Conservation (phyloP, 2,113 vertebrate species). For the Pluvialis apricaria region DNA sequence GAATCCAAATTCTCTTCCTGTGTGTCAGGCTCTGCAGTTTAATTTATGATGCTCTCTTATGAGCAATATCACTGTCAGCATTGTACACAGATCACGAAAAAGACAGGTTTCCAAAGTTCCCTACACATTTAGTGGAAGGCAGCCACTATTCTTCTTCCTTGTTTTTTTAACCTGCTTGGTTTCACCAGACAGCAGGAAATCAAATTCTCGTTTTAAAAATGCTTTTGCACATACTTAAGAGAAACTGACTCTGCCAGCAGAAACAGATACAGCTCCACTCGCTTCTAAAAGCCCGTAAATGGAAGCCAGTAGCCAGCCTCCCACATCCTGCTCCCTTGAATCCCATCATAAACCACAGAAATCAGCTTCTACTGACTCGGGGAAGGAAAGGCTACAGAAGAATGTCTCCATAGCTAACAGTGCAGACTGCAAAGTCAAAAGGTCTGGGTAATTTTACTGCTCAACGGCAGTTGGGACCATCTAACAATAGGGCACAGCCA, state of each 20-base stretch:
- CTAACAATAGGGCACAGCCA: constrained; percentile 30
- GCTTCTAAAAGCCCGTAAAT: constrained; percentile 41
- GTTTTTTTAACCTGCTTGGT: constrained; percentile 17
- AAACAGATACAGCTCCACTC: constrained; percentile 11
- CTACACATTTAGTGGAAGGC: constrained; percentile 1
- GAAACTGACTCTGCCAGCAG: constrained; percentile 12
- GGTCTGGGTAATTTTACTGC: constrained; percentile 11
- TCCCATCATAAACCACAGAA: constrained; percentile 43
- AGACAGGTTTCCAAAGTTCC: constrained; percentile 28
- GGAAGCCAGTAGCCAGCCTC: constrained; percentile 49
- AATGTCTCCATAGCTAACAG: background rate
- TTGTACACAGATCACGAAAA: constrained; percentile 10
- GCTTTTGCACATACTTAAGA: constrained; percentile 18
- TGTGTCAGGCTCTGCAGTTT: constrained; percentile 21
- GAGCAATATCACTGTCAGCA: constrained; percentile 44
- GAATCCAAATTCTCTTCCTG: constrained; percentile 36
- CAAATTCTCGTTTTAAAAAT: constrained; percentile 38
- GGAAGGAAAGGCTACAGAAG: constrained; percentile 5
- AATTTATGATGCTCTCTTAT: constrained; percentile 56
- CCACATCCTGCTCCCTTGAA: constrained; percentile 44
- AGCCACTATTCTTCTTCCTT: constrained; percentile 25
- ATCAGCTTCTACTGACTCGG: constrained; percentile 10
- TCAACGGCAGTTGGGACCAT: background rate
- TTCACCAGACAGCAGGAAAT: constrained; percentile 54
- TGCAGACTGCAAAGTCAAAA: constrained; percentile 34